A percentile compares a stretch with the other conserved stretches of the same genome.
Conservation (phyloP, 2,888 invertebrate genomes). For the Hesperia comma region DNA sequence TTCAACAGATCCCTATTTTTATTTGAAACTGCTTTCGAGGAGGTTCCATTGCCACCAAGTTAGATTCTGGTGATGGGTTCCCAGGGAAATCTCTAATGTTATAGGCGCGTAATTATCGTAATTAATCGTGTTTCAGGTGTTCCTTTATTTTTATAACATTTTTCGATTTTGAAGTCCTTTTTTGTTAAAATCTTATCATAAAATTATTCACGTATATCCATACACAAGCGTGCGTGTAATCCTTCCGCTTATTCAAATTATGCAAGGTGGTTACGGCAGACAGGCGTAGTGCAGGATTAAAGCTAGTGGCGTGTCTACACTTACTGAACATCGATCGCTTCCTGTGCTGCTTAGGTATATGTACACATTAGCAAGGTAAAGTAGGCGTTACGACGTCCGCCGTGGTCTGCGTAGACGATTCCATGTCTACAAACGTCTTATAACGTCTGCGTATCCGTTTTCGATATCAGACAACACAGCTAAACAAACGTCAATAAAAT, state of each 20-base stretch:
- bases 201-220: too few species aligned
- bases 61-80: too few species aligned
- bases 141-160: too few species aligned
- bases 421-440: slow-evolving; percentile 11
- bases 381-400: slow-evolving; percentile 47
- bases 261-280: background rate
- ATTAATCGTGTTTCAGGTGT: too few species aligned
- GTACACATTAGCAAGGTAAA: slow-evolving; percentile 34
- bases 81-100: too few species aligned
- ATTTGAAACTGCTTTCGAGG: too few species aligned
- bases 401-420: slow-evolving; percentile 53
- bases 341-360: slow-evolving; percentile 45
- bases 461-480: background rate
- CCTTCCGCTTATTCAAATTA: background rate
- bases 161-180: too few species aligned
- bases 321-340: slow-evolving; percentile 65
- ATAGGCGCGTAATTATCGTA: too few species aligned
- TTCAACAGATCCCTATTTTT: too few species aligned
- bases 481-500: background rate
- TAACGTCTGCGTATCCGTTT: background rate
- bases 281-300: slow-evolving; percentile 44
- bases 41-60: too few species aligned
- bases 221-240: slow-evolving; percentile 10
- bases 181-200: too few species aligned
- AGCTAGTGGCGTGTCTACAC: slow-evolving; percentile 55